Evolutionary conservation across 2,113 vertebrate genomes (phyloP).

Genomic region (Vulpes vulpes): DNA sequence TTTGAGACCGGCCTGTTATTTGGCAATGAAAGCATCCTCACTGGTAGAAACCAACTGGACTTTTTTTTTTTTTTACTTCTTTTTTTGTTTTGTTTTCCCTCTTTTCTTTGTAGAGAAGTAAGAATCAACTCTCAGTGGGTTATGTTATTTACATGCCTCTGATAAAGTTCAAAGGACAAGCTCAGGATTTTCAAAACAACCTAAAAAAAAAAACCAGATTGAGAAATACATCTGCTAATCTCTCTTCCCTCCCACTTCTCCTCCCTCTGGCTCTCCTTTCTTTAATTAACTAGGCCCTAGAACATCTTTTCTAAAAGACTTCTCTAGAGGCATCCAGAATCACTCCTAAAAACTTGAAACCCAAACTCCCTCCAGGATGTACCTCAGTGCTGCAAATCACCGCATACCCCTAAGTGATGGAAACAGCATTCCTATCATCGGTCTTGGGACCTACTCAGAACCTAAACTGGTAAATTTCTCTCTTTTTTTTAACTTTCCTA

Average conservation of each 20-base stretch:
- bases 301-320: too few species aligned
- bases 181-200: background rate
- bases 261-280: slow-evolving; percentile 49
- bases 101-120: background rate
- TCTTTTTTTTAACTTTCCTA: background rate
- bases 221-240: slow-evolving; percentile 50
- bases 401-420: slow-evolving; percentile 91
- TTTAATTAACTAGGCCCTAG: background rate
- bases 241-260: slow-evolving; percentile 40
- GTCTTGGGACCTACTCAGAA: slow-evolving; percentile 94
- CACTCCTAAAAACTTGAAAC: background rate
- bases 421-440: slow-evolving; percentile 92
- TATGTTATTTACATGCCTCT: background rate
- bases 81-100: background rate
- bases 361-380: slow-evolving; percentile 81
- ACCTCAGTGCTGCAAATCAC: slow-evolving; percentile 88
- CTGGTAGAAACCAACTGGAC: background rate
- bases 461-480: slow-evolving; percentile 89
- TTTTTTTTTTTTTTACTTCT: too few species aligned
- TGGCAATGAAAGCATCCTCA: background rate
- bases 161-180: slow-evolving; percentile 52
- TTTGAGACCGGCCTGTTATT: background rate
- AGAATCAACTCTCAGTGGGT: background rate
- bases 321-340: background rate
- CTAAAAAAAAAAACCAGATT: slow-evolving; percentile 1